Conservation (phyloP, 2,888 invertebrate genomes). For the Deroplatys truncata region DNA sequence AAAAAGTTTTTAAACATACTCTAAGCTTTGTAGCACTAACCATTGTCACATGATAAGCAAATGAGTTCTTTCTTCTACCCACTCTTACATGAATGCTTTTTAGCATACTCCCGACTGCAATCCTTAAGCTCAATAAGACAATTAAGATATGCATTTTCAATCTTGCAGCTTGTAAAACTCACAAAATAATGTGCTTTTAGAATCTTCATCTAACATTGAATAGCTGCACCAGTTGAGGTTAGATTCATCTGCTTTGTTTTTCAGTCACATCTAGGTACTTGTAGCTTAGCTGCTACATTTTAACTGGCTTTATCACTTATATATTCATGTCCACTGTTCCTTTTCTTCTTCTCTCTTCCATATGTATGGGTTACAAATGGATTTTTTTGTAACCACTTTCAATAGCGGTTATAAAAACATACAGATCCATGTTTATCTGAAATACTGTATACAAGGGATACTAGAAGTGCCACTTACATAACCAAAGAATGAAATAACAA, state of each 20-base stretch:
- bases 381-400: not conserved
- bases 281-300: not conserved
- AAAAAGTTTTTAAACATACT: not conserved
- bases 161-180: not conserved
- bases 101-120: not conserved
- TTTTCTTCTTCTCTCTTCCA: not conserved
- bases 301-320: not conserved
- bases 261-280: not conserved
- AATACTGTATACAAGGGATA: not conserved
- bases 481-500: not conserved
- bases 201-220: not conserved
- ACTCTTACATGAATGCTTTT: not conserved
- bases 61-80: not conserved
- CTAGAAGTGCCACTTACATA: not conserved
- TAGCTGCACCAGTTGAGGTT: not conserved
- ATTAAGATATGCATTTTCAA: not conserved
- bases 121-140: not conserved
- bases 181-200: not conserved
- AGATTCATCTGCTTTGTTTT: not conserved
- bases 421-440: not conserved
- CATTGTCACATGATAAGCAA: not conserved
- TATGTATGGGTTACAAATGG: not conserved
- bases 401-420: not conserved
- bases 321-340: not conserved
- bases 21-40: not conserved